Percentiles rank a stretch among this genome's conserved stretches.
Conservation (phyloP, 2,888 invertebrate genomes). For the Uropetala carovei region DNA sequence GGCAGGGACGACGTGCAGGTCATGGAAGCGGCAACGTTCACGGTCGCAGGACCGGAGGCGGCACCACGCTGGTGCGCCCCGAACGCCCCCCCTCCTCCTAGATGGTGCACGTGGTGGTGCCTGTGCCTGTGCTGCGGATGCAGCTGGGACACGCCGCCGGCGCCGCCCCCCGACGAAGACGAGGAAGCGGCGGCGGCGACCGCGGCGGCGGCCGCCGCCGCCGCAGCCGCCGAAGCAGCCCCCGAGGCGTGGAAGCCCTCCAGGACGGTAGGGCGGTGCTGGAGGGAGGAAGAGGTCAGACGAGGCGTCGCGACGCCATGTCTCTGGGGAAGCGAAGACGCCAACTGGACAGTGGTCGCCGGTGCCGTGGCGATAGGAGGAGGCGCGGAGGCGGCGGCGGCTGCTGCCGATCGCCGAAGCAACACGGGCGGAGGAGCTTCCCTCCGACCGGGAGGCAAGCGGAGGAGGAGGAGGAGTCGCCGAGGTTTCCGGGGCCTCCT, state of each 20-base stretch:
- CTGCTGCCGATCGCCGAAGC: conserved; percentile 19
- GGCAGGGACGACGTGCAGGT: conserved; percentile 63
- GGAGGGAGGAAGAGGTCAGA: conserved; percentile 21
- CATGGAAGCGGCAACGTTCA: conserved; percentile 43
- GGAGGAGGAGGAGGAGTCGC: conserved; percentile 30
- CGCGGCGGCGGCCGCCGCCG: conserved; percentile 61
- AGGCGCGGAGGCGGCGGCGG: neutral
- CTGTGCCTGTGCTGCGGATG: conserved; percentile 44
- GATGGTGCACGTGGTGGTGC: conserved; percentile 59
- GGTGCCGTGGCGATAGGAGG: conserved; percentile 42
- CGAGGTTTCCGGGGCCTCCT: conserved; percentile 31
- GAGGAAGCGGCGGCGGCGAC: conserved; percentile 63
- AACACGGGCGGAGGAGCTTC: conserved; percentile 38
- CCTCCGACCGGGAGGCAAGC: conserved; percentile 18
- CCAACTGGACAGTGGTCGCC: conserved; percentile 43
- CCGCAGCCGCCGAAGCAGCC: conserved; percentile 35
- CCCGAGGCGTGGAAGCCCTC: conserved; percentile 64
- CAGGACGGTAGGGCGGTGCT: conserved; percentile 57
- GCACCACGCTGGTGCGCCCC: conserved; percentile 61
- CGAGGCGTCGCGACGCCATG: conserved; percentile 37
- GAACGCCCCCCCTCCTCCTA: conserved; percentile 20
- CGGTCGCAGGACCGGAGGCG: conserved; percentile 42
- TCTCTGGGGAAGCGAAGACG: conserved; percentile 2
- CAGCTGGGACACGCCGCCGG: conserved; percentile 34
- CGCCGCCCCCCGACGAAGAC: conserved; percentile 56